These are phyloP conservation scores for Periparus ater DNA, from an alignment of 2,797 vertebrate species.

Conservation along the genomic window DNA sequence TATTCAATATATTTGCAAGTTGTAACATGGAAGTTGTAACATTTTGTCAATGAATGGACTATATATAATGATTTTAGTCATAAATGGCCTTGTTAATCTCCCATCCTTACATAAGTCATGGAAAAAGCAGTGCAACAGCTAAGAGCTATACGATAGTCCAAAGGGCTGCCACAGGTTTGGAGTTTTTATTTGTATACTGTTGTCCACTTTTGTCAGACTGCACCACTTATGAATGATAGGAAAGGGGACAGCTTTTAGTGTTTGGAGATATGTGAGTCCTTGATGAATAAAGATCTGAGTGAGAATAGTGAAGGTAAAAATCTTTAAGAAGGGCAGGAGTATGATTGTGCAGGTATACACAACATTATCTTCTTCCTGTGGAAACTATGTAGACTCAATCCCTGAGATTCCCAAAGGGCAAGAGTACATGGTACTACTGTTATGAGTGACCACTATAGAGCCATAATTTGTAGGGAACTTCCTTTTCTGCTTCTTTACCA, in stretches of 20 bases:
- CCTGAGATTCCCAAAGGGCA: neutral
- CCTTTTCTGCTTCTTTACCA: neutral
- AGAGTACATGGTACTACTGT: neutral
- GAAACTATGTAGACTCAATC: neutral
- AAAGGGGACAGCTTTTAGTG: neutral
- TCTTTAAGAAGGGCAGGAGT: neutral
- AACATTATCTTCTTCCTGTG: neutral
- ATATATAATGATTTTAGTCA: neutral
- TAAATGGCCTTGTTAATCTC: neutral
- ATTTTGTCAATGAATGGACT: neutral
- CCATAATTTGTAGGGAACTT: neutral
- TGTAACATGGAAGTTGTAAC: neutral
- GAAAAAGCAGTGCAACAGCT: neutral
- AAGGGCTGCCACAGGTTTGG: neutral
- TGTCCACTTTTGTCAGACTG: neutral
- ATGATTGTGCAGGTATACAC: neutral
- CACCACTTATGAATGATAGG: neutral
- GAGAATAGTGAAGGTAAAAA: neutral
- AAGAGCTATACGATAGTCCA: neutral
- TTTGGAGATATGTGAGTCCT: neutral
- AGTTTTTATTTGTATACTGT: neutral
- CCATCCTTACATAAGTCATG: neutral
- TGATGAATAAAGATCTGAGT: neutral
- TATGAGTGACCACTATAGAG: neutral
- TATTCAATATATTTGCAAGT: neutral